Base-by-base conservation (phyloP, 2,797 vertebrate species). In the Megalops cyprinoides region DNA sequence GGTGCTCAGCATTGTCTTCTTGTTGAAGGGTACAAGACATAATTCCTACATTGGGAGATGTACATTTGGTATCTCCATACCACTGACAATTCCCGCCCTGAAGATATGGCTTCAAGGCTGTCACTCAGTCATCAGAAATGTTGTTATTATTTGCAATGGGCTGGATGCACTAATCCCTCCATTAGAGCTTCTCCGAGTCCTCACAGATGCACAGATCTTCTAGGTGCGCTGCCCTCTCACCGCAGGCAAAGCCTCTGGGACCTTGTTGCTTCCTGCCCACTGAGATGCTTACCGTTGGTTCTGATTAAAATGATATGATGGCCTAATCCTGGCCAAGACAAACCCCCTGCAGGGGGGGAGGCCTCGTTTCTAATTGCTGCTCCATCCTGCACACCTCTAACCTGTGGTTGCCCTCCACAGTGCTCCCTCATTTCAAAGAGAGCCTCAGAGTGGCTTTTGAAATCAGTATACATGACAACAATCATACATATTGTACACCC, bases 61-160 rank as follows among this genome's bases (percentile, higher is more conserved):
- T n/a, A n/a, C n/a, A n/a, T n/a, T n/a, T n/a, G n/a, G n/a, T n/a
- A n/a, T n/a, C n/a, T n/a, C n/a, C n/a, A n/a, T n/a, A n/a, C n/a
- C n/a, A n/a, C n/a, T n/a, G n/a, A n/a, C n/a, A n/a, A n/a, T n/a
- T n/a, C 39, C 18, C 20, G n/a, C 18, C 37, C 2, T 48, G 69
- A 73, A 49, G 73, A 78, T 37, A 56, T 78, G 80, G 76, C 34
- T 71, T 28, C 80, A 8, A 0, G 71, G 44, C 83, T 31, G 71
- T 28, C 74, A 55, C 81, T 87, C 82, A 82, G 82, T 88, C 86
- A 82, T 84, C 71, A 58, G 71, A 12, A 55, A 76, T 14, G 51
- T 78, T 20, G 67, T n/a, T 4, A 23, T 67, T 81, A 86, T 89
- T 84, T 89, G 85, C 84, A 85, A 82, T 87, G 84, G 81, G 51